Evolutionary conservation across 2,113 vertebrate species (phyloP), one percentile per base, ranked within the genome.

Genomic region (Zingel zingel): DNA sequence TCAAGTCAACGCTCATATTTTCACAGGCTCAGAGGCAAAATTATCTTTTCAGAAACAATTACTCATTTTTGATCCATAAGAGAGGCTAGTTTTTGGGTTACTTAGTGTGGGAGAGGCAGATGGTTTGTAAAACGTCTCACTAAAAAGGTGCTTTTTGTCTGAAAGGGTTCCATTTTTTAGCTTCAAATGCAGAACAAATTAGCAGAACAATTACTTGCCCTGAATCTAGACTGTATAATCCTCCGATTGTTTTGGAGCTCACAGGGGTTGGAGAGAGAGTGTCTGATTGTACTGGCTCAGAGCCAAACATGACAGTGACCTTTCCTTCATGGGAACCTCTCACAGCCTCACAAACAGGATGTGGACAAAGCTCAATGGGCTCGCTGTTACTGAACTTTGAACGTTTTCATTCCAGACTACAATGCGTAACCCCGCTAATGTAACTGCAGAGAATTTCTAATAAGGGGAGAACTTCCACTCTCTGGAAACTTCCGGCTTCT

Each of bases 291-390:
- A n/a, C 78, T 92, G 89, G 90, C 79, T 58, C 75, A 0, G 13
- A 30, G 90, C 88, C 91, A 92, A 83, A 81, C 74, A 82, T 85
- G 92, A 91, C 86, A 87, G 76, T 86, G 89, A 91, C 86, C 82
- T 88, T 79, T 82, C 56, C 63, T 66, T 85, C 81, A 85, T 84
- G 87, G 89, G 91, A 93, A 88, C 90, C 74, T 84, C 79, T 51
- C 27, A 2, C 33, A 59, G 86, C 70, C 54, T 71, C 71, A 69
- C 87, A 81, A 87, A 93, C 91, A 93, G 92, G 94, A 94, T 84
- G 88, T 83, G 82, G 74, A 86, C 51, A 1, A 18, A 33, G 51
- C 80, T 90, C 77, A 64, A 64, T 77, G 80, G 78, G 57, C 66
- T 66, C 84, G 68, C 81, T 88, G 81, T 89, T 80, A 48, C 39